Percentiles rank a stretch among this genome's conserved stretches.
phyloP scores from a whole-genome alignment of 2,113 vertebrate genomes.

The Siniperca knerii region DNA sequence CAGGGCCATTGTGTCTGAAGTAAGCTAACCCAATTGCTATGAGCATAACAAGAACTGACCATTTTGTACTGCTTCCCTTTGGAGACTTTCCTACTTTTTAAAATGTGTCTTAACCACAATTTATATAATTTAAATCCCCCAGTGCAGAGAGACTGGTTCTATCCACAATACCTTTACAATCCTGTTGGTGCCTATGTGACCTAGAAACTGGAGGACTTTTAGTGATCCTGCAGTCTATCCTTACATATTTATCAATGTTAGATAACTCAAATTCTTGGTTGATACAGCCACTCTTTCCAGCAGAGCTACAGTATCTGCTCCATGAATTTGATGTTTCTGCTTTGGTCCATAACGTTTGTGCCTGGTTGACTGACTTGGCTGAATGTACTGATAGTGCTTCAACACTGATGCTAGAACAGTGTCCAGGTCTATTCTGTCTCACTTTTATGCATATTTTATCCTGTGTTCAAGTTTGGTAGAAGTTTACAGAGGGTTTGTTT shows the following conservation, averaged over 20 bases:
- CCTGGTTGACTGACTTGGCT: neutral
- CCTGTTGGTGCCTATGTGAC: slow-evolving; percentile 51
- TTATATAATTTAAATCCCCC: slow-evolving; percentile 60
- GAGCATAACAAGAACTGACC: slow-evolving; percentile 47
- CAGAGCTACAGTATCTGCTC: neutral
- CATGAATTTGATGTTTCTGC: neutral
- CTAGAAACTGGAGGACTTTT: slow-evolving; percentile 52
- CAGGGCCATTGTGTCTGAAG: slow-evolving; percentile 56
- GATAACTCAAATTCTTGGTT: neutral
- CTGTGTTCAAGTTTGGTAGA: neutral
- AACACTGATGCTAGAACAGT: neutral
- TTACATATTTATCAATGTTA: slow-evolving; percentile 36
- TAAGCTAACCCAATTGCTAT: slow-evolving; percentile 58
- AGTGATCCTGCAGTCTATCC: slow-evolving; percentile 17
- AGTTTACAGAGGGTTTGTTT: neutral
- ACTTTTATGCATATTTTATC: neutral
- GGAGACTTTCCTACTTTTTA: slow-evolving; percentile 49
- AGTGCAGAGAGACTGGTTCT: slow-evolving; percentile 47
- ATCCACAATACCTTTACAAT: slow-evolving; percentile 21
- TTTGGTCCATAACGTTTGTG: slow-evolving; percentile 11
- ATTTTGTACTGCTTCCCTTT: slow-evolving; percentile 51
- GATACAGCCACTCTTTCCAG: neutral
- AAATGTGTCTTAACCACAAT: slow-evolving; percentile 40
- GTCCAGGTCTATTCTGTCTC: neutral
- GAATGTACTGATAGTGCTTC: neutral